Percentiles rank a stretch among this genome's conserved stretches.
phyloP scores from a whole-genome alignment of 2,888 invertebrate species.

The Patella pellucida region DNA sequence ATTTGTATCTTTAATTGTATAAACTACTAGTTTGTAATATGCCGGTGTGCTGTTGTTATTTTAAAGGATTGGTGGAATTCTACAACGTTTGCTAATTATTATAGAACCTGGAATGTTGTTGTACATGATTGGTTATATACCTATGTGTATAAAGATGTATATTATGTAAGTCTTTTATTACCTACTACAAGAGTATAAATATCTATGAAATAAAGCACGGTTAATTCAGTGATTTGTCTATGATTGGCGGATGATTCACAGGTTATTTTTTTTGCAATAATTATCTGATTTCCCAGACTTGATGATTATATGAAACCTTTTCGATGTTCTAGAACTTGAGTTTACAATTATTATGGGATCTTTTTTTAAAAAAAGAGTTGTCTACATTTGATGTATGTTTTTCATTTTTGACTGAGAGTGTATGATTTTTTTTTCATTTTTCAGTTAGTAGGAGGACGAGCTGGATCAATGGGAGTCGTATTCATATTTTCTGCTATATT shows the following conservation, averaged over 20 bases:
- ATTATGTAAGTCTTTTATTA: slow-evolving; percentile 47
- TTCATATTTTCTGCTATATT: slow-evolving; percentile 87
- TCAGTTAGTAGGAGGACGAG: slow-evolving; percentile 53
- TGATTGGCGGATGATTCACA: neutral
- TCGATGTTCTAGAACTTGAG: too few relatives aligned
- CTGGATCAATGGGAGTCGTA: slow-evolving; percentile 77
- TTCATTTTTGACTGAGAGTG: neutral
- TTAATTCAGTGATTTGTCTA: neutral
- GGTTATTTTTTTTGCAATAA: too few relatives aligned
- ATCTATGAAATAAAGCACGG: neutral
- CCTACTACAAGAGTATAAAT: neutral
- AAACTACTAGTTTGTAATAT: slow-evolving; percentile 8
- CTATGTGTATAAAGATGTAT: slow-evolving; percentile 85
- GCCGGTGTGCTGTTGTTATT: slow-evolving; percentile 6
- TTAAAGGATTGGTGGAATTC: slow-evolving; percentile 94
- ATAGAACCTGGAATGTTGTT: slow-evolving; percentile 94
- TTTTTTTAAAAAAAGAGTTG: too few relatives aligned
- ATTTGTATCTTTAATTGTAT: neutral
- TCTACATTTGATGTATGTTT: neutral
- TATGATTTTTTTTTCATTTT: neutral
- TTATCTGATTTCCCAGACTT: too few relatives aligned
- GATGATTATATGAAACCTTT: too few relatives aligned
- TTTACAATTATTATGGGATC: too few relatives aligned
- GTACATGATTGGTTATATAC: slow-evolving; percentile 95
- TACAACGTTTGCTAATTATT: slow-evolving; percentile 84